These are phyloP conservation scores for Oreochromis spilurus DNA, from an alignment of 2,113 vertebrate species.

Conservation along the genomic window DNA sequence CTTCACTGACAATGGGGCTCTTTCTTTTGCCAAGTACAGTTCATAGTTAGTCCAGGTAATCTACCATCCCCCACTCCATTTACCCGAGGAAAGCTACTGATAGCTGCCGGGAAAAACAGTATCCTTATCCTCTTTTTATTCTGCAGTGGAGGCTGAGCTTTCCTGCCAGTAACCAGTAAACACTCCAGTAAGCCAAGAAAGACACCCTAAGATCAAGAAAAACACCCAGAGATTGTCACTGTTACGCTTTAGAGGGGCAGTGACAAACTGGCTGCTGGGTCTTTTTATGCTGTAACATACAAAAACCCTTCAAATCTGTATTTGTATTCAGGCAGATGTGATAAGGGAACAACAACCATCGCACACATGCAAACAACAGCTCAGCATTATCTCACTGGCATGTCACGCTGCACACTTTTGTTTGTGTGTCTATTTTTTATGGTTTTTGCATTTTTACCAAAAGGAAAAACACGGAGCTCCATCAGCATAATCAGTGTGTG, in stretches of 20 bases:
- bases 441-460: neutral
- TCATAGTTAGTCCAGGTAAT: neutral
- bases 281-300: neutral
- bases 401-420: neutral
- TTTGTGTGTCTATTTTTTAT: neutral
- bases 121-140: neutral
- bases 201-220: neutral
- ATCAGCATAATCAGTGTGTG: neutral
- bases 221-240: neutral
- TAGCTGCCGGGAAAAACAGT: neutral
- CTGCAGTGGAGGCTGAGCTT: neutral
- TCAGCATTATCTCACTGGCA: constrained; percentile 6
- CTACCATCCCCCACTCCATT: neutral
- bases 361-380: neutral
- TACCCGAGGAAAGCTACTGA: neutral
- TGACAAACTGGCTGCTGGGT: neutral
- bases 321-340: neutral
- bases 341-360: neutral
- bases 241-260: neutral
- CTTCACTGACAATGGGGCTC: neutral
- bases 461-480: neutral
- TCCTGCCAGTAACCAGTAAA: neutral
- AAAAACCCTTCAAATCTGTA: neutral
- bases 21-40: neutral
- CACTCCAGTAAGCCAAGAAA: neutral